Evolutionary conservation across 2,888 invertebrate genomes (phyloP).

Genomic region (Sycophila texana): DNA sequence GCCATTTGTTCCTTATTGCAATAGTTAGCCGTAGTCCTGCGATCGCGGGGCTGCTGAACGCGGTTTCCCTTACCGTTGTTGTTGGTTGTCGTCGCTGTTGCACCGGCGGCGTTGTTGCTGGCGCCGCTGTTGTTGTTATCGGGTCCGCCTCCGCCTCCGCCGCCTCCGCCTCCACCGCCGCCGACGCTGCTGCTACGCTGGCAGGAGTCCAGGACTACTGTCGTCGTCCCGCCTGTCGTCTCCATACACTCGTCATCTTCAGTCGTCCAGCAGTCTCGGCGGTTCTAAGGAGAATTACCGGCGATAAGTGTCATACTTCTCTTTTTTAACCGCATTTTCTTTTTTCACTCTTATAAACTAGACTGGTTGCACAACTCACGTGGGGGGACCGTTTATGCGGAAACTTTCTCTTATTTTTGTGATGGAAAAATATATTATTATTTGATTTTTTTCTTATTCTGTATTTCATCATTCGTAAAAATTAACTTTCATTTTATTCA

Average conservation of each 20-base stretch:
- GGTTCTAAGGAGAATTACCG: constrained; percentile 66
- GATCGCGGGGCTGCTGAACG: constrained; percentile 24
- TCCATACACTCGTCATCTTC: constrained; percentile 75
- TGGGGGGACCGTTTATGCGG: too few relatives aligned
- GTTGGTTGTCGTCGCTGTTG: constrained; percentile 25
- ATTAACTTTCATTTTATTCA: too few relatives aligned
- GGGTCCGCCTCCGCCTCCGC: constrained; percentile 3
- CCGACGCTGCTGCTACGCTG: constrained; percentile 64
- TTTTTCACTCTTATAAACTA: too few relatives aligned
- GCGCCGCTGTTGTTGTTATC: constrained; percentile 26
- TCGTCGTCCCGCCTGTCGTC: constrained; percentile 63
- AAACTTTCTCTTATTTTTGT: too few relatives aligned
- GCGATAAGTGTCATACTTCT: too few relatives aligned
- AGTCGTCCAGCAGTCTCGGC: constrained; percentile 72
- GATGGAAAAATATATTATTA: too few relatives aligned
- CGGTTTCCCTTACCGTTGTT: constrained; percentile 59
- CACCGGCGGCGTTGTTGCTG: constrained; percentile 35
- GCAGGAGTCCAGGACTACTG: constrained; percentile 74
- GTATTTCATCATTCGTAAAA: too few relatives aligned
- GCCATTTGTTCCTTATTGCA: background rate
- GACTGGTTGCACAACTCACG: too few relatives aligned
- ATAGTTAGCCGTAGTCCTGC: background rate
- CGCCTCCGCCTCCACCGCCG: constrained; percentile 37
- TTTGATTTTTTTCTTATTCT: too few relatives aligned
- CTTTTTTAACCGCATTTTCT: too few relatives aligned